Evolutionary conservation across 35 echinoderm and acorn worm genomes (phyloP), one percentile per base, ranked within the genome.

Genomic region (Ptychodera flava): DNA sequence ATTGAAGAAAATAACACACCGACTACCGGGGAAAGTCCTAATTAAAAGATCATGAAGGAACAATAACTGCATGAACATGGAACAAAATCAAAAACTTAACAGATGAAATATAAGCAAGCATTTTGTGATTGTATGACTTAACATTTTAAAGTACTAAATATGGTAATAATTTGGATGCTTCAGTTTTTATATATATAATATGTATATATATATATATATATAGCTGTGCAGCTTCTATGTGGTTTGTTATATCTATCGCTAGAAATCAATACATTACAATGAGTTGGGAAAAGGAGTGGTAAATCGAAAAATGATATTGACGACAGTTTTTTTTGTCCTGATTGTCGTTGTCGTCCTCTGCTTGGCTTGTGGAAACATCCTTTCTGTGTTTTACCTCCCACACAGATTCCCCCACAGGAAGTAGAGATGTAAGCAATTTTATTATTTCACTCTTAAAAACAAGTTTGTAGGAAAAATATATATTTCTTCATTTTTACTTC

Each of bases 371-470:
- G n/a, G n/a, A n/a, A n/a, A n/a, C n/a, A n/a, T n/a, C n/a, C n/a
- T n/a, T n/a, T 64, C 45, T 64, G 45, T 64, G 45, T 64, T n/a
- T 64, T 22, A 64, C 45, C 45, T 64, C n/a, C n/a, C 45, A 64
- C 45, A 64, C 45, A 64, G 45, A 22, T 22, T n/a, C 45, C 45
- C 22, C 45, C 45, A 64, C 45, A 64, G 45, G 22, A 64, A 64
- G 22, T 64, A 64, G 22, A 64, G 45, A 64, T 64, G 45, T 64
- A 64, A 64, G 45, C 45, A 64, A 64, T 64, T 64, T 64, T 64
- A 64, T 64, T 64, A 64, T 64, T 64, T 64, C 45, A 64, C 45
- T 64, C 45, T 64, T 64, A 64, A 64, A 64, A 64, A 64, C 45
- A 64, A 64, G 45, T 64, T n/a, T 64, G 45, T 64, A 64, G 45